phyloP scores from a whole-genome alignment of 2,888 invertebrate species.

The Masnerella sp. region DNA sequence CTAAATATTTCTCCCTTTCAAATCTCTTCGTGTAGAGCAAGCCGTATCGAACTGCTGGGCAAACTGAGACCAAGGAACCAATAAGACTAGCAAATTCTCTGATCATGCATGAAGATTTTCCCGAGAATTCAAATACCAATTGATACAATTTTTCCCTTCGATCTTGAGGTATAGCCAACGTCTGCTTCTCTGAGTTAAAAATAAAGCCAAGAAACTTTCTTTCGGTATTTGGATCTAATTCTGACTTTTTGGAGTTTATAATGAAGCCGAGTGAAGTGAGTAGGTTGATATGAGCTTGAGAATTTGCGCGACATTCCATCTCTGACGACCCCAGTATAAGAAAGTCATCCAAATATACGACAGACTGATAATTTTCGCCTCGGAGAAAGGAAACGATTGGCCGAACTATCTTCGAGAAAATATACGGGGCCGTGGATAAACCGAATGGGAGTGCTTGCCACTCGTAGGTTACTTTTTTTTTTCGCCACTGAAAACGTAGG shows the following conservation, averaged over 20 bases:
- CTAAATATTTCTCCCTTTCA: constrained; percentile 1
- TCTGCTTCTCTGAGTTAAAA: constrained; percentile 26
- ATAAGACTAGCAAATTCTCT: background rate
- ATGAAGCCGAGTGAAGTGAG: constrained; percentile 20
- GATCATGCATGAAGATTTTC: background rate
- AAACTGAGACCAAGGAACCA: background rate
- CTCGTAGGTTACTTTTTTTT: constrained; percentile 1
- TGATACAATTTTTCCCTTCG: background rate
- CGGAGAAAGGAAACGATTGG: constrained; percentile 1
- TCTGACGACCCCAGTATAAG: background rate
- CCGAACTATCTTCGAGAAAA: constrained; percentile 23
- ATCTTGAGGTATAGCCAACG: constrained; percentile 2
- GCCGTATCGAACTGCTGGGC: background rate
- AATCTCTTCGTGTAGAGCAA: background rate
- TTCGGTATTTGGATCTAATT: background rate
- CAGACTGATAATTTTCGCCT: constrained; percentile 5
- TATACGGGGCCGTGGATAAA: constrained; percentile 12
- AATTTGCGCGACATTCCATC: background rate
- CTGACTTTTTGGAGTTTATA: constrained; percentile 20
- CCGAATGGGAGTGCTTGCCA: constrained; percentile 14
- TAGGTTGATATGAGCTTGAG: constrained; percentile 5
- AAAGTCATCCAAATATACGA: constrained; percentile 27
- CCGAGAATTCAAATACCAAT: background rate
- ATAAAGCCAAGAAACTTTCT: constrained; percentile 23
- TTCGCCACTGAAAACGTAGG: constrained; percentile 31